Percentiles rank a stretch among this genome's conserved stretches.
Evolutionary conservation across 37 sponge, comb jelly and placozoan species (phyloP).

Genomic region (Agelas oroides): DNA sequence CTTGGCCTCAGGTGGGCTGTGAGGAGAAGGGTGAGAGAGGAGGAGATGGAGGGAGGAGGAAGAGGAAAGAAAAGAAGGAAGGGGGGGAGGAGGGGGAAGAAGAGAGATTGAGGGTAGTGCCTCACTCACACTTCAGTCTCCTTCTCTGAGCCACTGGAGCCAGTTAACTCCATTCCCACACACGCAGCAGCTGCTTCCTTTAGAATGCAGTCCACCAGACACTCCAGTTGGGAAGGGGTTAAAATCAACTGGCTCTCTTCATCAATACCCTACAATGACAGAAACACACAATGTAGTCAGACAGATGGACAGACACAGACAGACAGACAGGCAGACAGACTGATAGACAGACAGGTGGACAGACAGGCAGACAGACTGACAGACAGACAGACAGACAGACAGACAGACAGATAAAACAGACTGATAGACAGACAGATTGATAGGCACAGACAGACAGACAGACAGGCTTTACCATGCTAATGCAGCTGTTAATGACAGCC

Average conservation of each 20-base stretch:
- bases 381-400: too few species aligned
- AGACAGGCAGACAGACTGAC: too few species aligned
- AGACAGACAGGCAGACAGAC: too few species aligned
- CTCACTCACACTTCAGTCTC: background rate
- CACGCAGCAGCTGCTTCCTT: slow-evolving; percentile 38
- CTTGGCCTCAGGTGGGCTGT: slow-evolving; percentile 23
- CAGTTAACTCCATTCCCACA: background rate
- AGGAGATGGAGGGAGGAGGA: slow-evolving; percentile 1
- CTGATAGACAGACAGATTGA: too few species aligned
- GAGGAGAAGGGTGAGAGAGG: slow-evolving; percentile 7
- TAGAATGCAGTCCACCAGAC: slow-evolving; percentile 51
- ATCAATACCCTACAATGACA: slow-evolving; percentile 48
- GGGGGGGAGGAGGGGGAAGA: background rate
- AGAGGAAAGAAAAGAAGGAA: background rate
- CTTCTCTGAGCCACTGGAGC: background rate
- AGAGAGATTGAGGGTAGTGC: too few species aligned
- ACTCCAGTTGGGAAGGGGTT: slow-evolving; percentile 42
- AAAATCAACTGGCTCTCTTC: slow-evolving; percentile 48
- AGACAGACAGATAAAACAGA: too few species aligned
- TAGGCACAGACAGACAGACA: too few species aligned
- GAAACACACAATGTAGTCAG: background rate
- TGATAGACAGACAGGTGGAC: too few species aligned
- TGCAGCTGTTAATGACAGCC: slow-evolving; percentile 64
- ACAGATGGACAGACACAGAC: too few species aligned
- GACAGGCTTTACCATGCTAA: slow-evolving; percentile 56